Evolutionary conservation across 2,888 invertebrate species (phyloP), one percentile per base, ranked within the genome.

Genomic region (Andrena flavipes): DNA sequence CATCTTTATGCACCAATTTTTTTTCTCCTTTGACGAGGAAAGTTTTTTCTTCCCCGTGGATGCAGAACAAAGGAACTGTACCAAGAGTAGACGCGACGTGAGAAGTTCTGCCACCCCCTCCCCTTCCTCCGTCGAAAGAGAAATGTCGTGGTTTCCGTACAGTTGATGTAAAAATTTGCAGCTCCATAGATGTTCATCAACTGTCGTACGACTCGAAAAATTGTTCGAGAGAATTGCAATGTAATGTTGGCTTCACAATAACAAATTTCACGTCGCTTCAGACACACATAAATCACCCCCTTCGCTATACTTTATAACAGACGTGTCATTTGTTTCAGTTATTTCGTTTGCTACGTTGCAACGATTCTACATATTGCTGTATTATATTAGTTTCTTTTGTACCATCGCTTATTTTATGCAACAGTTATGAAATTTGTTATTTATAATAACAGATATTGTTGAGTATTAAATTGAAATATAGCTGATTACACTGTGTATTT

Each of bases 181-280:
- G 48, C 33, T 13, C 63, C 71, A 54, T 76, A 69, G 42, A 76
- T 70, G 69, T 63, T 70, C 62, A 64, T 64, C 54, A 56, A 30
- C 56, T 33, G 42, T 16, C 20, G 26, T 51, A 5, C 51, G 23
- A 63, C 30, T 16, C 10, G 29, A 42, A 13, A 62, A 64, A 76
- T 70, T 76, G 76, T 42, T 42, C 42, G 1, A 42, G 42, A 42
- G 42, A 42, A 13, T 42, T 4, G 16, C 16, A 42, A 42, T 42
- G 16, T 42, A 42, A 42, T 42, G 42, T 42, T 16, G 3, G 16
- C 42, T 62, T 42, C 62, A 42, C 70, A 35, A 56, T 64, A 64
- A 76, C 76, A 64, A 73, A 71, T 76, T 76, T 76, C 48, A 71
- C 49, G 76, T 48, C 56, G 63, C 33, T 54, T 8, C 62, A 54